A percentile compares a stretch with the other conserved stretches of the same genome.
Conservation (phyloP, 2,888 invertebrate genomes). For the Hybos culiciformis region DNA sequence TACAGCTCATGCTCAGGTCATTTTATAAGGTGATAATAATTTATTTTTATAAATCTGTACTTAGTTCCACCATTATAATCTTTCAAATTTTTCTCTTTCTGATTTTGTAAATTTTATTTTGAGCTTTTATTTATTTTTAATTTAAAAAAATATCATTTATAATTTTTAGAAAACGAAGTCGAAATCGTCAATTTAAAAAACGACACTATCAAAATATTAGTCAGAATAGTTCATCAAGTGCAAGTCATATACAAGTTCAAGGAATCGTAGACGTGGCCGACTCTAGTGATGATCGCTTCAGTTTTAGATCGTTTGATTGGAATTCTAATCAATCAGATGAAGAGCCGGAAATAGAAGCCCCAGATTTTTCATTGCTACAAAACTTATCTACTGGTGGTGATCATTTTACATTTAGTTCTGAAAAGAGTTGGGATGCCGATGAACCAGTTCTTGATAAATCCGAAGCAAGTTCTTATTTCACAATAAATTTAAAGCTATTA, state of each 20-base stretch:
- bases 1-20: too few relatives aligned
- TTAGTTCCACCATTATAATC: too few relatives aligned
- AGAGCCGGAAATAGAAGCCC: slow-evolving; percentile 27
- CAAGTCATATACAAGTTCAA: slow-evolving; percentile 13
- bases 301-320: slow-evolving; percentile 19
- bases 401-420: slow-evolving; percentile 35
- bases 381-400: slow-evolving; percentile 28
- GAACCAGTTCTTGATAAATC: slow-evolving; percentile 21
- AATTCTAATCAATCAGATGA: slow-evolving; percentile 18
- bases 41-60: too few relatives aligned
- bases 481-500: slow-evolving; percentile 32
- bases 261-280: slow-evolving; percentile 31
- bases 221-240: not conserved
- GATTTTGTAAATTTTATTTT: too few relatives aligned
- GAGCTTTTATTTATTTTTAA: too few relatives aligned
- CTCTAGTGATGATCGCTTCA: slow-evolving; percentile 29
- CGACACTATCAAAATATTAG: not conserved
- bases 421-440: slow-evolving; percentile 32
- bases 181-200: not conserved
- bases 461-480: slow-evolving; percentile 32
- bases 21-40: too few relatives aligned
- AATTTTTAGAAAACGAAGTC: not conserved
- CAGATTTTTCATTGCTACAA: slow-evolving; percentile 32
- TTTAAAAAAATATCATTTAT: too few relatives aligned
- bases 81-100: too few relatives aligned